Percentiles rank a stretch among this genome's conserved stretches.
phyloP scores from a whole-genome alignment of 2,888 invertebrate genomes.

The Lordiphosa fenestrarum region DNA sequence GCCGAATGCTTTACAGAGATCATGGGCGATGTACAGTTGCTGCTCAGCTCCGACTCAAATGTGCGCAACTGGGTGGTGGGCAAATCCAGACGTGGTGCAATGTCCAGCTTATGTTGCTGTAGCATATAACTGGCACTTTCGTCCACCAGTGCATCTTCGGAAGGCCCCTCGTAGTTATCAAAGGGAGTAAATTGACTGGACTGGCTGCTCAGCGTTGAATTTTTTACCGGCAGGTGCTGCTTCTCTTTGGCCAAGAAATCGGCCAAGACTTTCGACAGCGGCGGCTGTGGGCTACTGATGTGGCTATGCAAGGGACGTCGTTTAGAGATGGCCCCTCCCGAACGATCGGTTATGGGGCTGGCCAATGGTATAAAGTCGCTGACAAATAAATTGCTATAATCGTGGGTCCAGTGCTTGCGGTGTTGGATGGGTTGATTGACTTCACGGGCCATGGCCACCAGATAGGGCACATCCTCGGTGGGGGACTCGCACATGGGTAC shows the following conservation, averaged over 20 bases:
- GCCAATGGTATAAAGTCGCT: conserved; percentile 45
- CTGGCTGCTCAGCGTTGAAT: not conserved
- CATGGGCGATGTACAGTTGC: conserved; percentile 23
- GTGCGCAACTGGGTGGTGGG: conserved; percentile 15
- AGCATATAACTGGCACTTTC: conserved; percentile 38
- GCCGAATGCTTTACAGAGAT: conserved; percentile 8
- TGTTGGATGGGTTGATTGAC: conserved; percentile 24
- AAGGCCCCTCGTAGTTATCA: conserved; percentile 55
- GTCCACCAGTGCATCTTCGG: conserved; percentile 50
- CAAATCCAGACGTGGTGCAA: conserved; percentile 26
- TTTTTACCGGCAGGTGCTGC: not conserved
- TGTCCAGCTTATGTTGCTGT: conserved; percentile 29
- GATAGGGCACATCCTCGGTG: conserved; percentile 26
- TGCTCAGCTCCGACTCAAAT: conserved; percentile 32
- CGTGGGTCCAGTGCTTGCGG: conserved; percentile 15
- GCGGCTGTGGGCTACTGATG: conserved; percentile 35
- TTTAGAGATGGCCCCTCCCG: conserved; percentile 55
- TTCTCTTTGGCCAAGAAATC: conserved; percentile 13
- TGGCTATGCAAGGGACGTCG: conserved; percentile 19
- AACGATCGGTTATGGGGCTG: conserved; percentile 42
- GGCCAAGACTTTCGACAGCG: conserved; percentile 40
- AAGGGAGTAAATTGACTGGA: conserved; percentile 50
- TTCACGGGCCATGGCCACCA: conserved; percentile 35
- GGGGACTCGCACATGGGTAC: conserved; percentile 29
- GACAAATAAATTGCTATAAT: conserved; percentile 29